Conservation (phyloP, 2,797 vertebrate genomes). For the Anableps anableps region DNA sequence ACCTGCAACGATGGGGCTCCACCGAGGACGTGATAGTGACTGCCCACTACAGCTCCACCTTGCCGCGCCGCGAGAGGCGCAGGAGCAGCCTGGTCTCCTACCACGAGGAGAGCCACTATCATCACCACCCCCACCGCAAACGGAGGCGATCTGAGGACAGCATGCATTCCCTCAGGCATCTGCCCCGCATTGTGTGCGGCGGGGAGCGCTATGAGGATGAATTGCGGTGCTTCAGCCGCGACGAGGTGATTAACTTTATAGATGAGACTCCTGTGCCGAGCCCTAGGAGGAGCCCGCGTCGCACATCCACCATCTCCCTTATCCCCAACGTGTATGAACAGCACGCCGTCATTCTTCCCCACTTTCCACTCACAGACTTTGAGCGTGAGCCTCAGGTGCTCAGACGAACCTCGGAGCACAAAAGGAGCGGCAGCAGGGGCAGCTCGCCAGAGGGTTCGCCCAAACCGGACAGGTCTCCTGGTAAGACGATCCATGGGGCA, state of each 20-base stretch:
- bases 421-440: constrained; percentile 59
- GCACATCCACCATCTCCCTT: constrained; percentile 81
- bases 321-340: constrained; percentile 80
- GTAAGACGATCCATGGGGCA: constrained; percentile 46
- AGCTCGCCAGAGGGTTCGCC: constrained; percentile 60
- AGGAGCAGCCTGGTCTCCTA: constrained; percentile 85
- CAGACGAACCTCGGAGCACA: constrained; percentile 76
- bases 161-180: constrained; percentile 80
- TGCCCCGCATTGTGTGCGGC: constrained; percentile 71
- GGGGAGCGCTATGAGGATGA: constrained; percentile 79
- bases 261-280: constrained; percentile 85
- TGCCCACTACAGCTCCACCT: constrained; percentile 85
- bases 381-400: constrained; percentile 88
- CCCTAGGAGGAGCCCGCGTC: constrained; percentile 82
- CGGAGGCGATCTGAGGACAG: constrained; percentile 88
- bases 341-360: constrained; percentile 71
- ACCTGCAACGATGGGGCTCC: constrained; percentile 90
- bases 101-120: constrained; percentile 83
- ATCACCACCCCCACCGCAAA: constrained; percentile 80
- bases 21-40: constrained; percentile 87
- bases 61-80: constrained; percentile 80
- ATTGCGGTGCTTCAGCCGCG: constrained; percentile 85
- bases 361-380: constrained; percentile 88
- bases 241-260: constrained; percentile 87
- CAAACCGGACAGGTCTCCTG: constrained; percentile 53